Conservation (phyloP, 2,797 vertebrate genomes). For the Pipistrellus kuhlii region DNA sequence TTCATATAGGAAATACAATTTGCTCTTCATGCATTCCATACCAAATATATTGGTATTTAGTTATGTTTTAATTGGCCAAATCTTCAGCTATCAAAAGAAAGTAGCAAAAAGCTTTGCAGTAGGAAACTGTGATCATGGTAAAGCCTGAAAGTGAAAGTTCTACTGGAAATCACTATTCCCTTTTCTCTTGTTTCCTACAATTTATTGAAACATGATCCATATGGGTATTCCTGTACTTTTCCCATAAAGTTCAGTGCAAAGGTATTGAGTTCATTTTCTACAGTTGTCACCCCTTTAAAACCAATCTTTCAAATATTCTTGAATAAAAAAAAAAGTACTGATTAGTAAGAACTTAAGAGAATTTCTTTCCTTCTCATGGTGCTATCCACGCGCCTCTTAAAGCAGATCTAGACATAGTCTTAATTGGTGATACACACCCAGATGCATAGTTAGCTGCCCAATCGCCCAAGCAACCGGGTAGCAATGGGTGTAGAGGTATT, state of each 20-base stretch:
- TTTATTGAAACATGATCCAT: constrained; percentile 52
- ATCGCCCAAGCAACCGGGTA: constrained; percentile 63
- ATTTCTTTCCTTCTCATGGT: constrained; percentile 37
- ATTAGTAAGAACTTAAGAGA: constrained; percentile 40
- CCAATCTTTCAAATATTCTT: constrained; percentile 47
- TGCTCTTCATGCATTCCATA: constrained; percentile 53
- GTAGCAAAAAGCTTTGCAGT: constrained; percentile 14
- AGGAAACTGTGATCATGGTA: constrained; percentile 34
- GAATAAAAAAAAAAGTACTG: constrained; percentile 47
- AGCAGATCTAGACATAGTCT: constrained; percentile 59
- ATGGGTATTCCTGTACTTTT: constrained; percentile 1
- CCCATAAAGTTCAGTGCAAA: constrained; percentile 16
- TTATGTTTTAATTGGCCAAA: constrained; percentile 62
- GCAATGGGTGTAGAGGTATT: constrained; percentile 61
- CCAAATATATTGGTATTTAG: constrained; percentile 37
- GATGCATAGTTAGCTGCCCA: constrained; percentile 75
- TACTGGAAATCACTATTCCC: constrained; percentile 17
- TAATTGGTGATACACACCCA: constrained; percentile 54
- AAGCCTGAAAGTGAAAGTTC: constrained; percentile 38
- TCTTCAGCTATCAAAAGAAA: constrained; percentile 43
- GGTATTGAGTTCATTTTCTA: neutral
- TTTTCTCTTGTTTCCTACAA: constrained; percentile 11
- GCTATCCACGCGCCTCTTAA: constrained; percentile 62
- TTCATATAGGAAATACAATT: constrained; percentile 37
- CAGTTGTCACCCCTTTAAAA: constrained; percentile 39